Evolutionary conservation across 2,888 invertebrate species (phyloP).

Genomic region (Drosophila nigritarsus): DNA sequence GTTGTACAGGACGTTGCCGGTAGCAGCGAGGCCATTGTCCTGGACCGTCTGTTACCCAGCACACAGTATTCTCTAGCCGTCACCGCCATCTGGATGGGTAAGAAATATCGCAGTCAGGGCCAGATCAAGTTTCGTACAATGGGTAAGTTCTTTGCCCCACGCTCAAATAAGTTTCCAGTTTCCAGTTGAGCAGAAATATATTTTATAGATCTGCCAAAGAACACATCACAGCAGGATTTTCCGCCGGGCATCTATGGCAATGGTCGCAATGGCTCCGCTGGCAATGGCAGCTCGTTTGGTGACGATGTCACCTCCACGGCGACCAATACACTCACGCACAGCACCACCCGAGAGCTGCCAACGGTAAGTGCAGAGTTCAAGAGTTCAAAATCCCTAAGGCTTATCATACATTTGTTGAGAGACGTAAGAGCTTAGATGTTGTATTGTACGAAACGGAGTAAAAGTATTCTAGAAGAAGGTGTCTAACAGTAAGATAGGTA

Average conservation of each 20-base stretch:
- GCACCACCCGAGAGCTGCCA: constrained; percentile 84
- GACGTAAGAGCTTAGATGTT: background rate
- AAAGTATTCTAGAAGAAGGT: background rate
- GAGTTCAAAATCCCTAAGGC: background rate
- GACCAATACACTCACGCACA: constrained; percentile 82
- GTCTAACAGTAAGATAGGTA: background rate
- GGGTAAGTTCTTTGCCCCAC: constrained; percentile 86
- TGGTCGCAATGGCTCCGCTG: constrained; percentile 44
- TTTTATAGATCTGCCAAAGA: constrained; percentile 89
- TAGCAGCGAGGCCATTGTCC: constrained; percentile 93
- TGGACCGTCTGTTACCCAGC: constrained; percentile 92
- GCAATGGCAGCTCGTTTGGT: constrained; percentile 63
- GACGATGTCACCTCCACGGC: constrained; percentile 84
- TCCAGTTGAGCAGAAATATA: background rate
- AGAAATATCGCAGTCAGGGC: constrained; percentile 91
- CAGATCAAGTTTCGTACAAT: constrained; percentile 96
- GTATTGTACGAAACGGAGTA: background rate
- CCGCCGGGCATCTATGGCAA: constrained; percentile 56
- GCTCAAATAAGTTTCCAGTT: background rate
- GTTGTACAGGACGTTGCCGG: constrained; percentile 96
- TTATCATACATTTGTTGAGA: background rate
- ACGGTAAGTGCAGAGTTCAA: constrained; percentile 76
- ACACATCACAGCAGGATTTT: constrained; percentile 91
- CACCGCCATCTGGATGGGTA: constrained; percentile 93
- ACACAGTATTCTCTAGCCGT: constrained; percentile 95